Percentiles rank a stretch among this genome's conserved stretches.
Conservation (phyloP, 2,888 invertebrate genomes). For the Plebejus anna region DNA sequence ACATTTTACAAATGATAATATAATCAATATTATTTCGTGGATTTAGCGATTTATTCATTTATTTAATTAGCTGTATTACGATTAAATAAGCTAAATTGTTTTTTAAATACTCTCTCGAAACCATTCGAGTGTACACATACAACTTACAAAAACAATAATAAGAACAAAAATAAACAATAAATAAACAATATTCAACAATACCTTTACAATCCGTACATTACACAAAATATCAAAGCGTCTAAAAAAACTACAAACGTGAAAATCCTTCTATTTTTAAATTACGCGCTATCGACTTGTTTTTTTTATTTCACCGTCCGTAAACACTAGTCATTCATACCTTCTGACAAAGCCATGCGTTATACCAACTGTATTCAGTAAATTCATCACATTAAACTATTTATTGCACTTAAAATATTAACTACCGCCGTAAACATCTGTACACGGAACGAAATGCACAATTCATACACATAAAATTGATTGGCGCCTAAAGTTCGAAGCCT, state of each 20-base stretch:
- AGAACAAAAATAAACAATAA: background rate
- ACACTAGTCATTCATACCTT: slow-evolving; percentile 2
- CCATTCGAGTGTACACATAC: no score
- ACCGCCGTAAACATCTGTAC: slow-evolving; percentile 12
- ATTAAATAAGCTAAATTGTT: background rate
- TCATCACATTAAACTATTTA: background rate
- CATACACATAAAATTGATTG: background rate
- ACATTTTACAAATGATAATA: no score
- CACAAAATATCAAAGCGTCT: slow-evolving; percentile 13
- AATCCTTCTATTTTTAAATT: slow-evolving; percentile 20
- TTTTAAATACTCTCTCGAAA: background rate
- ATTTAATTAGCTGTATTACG: background rate
- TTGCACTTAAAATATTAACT: slow-evolving; percentile 3
- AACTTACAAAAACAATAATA: background rate
- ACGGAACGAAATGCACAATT: background rate
- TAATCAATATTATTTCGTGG: background rate
- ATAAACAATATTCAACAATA: slow-evolving; percentile 27
- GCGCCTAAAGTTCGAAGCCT: background rate
- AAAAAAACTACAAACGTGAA: slow-evolving; percentile 9
- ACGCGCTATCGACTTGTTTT: background rate
- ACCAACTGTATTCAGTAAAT: background rate
- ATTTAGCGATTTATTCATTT: background rate
- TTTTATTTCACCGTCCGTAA: background rate
- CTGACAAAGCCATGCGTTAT: background rate
- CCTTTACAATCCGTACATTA: slow-evolving; percentile 27